A percentile compares a stretch with the other conserved stretches of the same genome.
Conservation (phyloP, 23 tunicate species). For the Trididemnum clinides region DNA sequence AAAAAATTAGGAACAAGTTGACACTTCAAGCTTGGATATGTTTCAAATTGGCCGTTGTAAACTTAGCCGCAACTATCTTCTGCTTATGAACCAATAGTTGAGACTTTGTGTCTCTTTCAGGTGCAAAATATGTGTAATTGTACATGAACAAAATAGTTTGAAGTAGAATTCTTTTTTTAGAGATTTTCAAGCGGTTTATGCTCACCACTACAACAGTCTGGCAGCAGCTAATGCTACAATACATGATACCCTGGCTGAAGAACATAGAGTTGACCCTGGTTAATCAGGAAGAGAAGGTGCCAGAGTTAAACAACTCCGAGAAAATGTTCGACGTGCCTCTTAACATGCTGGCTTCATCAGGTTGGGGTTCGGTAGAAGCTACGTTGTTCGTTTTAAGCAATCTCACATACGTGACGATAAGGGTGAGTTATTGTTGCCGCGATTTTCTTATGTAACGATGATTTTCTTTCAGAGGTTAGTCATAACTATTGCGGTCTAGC, state of each 20-base stretch:
- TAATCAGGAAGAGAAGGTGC: conserved; percentile 2
- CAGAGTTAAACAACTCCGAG: conserved; percentile 7
- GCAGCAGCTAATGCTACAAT: conserved; percentile 64
- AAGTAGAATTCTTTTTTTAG: conserved; percentile 46
- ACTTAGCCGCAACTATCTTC: no score
- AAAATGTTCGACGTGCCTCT: conserved; percentile 19
- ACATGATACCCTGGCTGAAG: conserved; percentile 74
- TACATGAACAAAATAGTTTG: no score
- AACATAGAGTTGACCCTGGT: conserved; percentile 40
- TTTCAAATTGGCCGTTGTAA: no score
- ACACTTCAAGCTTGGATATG: no score
- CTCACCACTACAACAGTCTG: conserved; percentile 30
- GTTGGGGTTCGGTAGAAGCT: conserved; percentile 54
- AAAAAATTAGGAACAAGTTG: no score
- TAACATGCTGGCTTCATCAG: conserved; percentile 14
- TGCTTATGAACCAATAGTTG: no score
- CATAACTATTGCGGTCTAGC: no score
- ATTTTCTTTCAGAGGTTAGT: no score
- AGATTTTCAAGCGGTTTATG: conserved; percentile 67
- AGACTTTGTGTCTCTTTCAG: no score
- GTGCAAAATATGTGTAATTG: no score
- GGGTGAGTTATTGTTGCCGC: no score
- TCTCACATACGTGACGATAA: conserved; percentile 30
- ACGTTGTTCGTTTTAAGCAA: conserved; percentile 44
- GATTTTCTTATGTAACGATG: no score